Evolutionary conservation across 1,140 invertebrate genomes (phyloP), one percentile per base, ranked within the genome.

Genomic region (Cyphomyrmex costatus): DNA sequence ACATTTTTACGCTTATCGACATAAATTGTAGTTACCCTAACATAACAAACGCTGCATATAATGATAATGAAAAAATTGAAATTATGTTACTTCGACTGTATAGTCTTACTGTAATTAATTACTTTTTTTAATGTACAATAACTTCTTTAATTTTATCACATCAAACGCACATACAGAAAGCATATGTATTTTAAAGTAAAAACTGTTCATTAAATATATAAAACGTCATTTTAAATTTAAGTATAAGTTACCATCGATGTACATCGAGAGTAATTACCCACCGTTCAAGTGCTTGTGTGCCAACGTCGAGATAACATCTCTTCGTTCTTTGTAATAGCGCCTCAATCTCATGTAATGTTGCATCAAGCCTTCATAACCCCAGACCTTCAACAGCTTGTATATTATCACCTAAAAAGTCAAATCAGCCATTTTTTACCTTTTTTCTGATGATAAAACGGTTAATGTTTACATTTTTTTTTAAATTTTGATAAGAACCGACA

Each of bases 201-300:
- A 14, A 36, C 16, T 58, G 3, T 21, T 56, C 2, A 5, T 74
- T 24, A 63, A 51, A n/a, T 24, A 42, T 24, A 63, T 42, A 10
- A 1, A 24, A 8, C 46, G 2, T 12, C 27, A 21, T 49, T 30
- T 33, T 30, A 73, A 56, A 42, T 3, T 33, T 27, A 58, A 30
- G 1, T 10, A 36, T 14, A 12, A 30, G 58, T 58, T 21, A 73
- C 53, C 16, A 16, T 78, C 0, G 19, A 8, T 85, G 24, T 33
- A 24, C 0, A 12, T 46, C 4, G 10, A 63, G 21, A 68, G 24
- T 7, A 30, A 46, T 42, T 78, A 78, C 77, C 24, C 88, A 96
- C 96, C 96, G 91, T 78, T 93, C 12, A 98, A 94, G 92, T 97
- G 96, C 90, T 96, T 96, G 66, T 96, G 95, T 73, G 97, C 96